Percentiles rank a stretch among this genome's conserved stretches.
phyloP scores from a whole-genome alignment of 2,888 invertebrate species.

The Drosophila acutilabella region DNA sequence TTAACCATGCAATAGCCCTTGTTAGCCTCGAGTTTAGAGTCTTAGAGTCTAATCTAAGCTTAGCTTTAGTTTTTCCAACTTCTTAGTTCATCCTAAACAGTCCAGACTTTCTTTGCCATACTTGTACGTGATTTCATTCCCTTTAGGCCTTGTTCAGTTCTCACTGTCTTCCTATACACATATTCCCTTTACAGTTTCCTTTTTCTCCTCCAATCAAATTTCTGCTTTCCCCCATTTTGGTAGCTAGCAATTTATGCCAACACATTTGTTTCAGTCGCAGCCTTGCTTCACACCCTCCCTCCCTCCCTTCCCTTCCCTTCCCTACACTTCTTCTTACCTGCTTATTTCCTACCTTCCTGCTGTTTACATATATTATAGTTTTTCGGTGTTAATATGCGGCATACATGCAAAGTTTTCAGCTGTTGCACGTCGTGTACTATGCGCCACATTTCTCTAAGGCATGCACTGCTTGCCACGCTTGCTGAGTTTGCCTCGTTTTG shows the following conservation, averaged over 20 bases:
- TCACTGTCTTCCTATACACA: not conserved
- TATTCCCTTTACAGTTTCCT: not conserved
- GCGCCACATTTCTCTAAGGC: slow-evolving; percentile 17
- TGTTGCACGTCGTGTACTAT: slow-evolving; percentile 46
- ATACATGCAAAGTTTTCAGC: slow-evolving; percentile 77
- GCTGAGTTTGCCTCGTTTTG: not conserved
- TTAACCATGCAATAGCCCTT: not conserved
- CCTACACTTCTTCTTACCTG: not conserved
- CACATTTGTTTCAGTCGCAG: slow-evolving; percentile 51
- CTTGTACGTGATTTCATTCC: not conserved
- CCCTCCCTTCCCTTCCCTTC: too few species aligned
- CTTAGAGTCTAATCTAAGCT: not conserved
- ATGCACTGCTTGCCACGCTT: slow-evolving; percentile 28
- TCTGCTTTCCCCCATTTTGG: not conserved
- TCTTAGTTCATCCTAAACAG: too few species aligned
- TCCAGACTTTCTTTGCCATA: too few species aligned
- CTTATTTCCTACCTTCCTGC: slow-evolving; percentile 11
- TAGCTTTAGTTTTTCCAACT: not conserved
- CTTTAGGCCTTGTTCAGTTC: not conserved
- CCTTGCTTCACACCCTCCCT: not conserved
- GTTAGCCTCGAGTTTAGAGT: not conserved
- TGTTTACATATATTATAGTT: slow-evolving; percentile 53
- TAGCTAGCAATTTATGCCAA: slow-evolving; percentile 64
- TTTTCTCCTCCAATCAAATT: not conserved
- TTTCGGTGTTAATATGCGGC: slow-evolving; percentile 74